Evolutionary conservation across 2,888 invertebrate genomes (phyloP).

Genomic region (Volucella inanis): DNA sequence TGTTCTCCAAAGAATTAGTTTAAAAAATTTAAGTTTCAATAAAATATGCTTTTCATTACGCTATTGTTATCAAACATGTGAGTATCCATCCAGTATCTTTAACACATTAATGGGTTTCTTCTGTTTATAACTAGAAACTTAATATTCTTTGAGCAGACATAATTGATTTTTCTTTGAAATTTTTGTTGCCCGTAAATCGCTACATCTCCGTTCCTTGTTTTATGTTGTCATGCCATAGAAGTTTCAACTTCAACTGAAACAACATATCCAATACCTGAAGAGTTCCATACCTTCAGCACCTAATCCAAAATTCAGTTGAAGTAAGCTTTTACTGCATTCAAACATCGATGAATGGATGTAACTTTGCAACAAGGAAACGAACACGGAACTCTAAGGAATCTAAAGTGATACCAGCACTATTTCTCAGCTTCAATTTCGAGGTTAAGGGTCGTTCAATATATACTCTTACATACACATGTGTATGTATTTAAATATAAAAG

Average conservation of each 20-base stretch:
- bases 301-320: slow-evolving; percentile 71
- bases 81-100: slow-evolving; percentile 59
- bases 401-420: slow-evolving; percentile 49
- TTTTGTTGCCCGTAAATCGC: slow-evolving; percentile 69
- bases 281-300: slow-evolving; percentile 35
- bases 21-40: too few relatives aligned
- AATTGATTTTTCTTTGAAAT: slow-evolving; percentile 72
- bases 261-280: slow-evolving; percentile 20
- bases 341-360: slow-evolving; percentile 69
- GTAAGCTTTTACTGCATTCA: slow-evolving; percentile 73
- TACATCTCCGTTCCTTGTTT: slow-evolving; percentile 57
- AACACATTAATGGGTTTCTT: slow-evolving; percentile 57
- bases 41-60: too few relatives aligned
- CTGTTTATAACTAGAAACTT: slow-evolving; percentile 53
- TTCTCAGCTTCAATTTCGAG: slow-evolving; percentile 62
- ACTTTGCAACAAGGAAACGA: slow-evolving; percentile 60
- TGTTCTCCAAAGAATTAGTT: too few relatives aligned
- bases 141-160: slow-evolving; percentile 58
- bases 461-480: slow-evolving; percentile 2
- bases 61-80: slow-evolving; percentile 44
- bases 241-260: slow-evolving; percentile 45
- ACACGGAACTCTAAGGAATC: slow-evolving; percentile 53
- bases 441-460: slow-evolving; percentile 62
- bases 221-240: slow-evolving; percentile 37
- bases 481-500: slow-evolving; percentile 1